Evolutionary conservation across 2,888 invertebrate species (phyloP), one percentile per base, ranked within the genome.

Genomic region (Polymixis flavicincta): DNA sequence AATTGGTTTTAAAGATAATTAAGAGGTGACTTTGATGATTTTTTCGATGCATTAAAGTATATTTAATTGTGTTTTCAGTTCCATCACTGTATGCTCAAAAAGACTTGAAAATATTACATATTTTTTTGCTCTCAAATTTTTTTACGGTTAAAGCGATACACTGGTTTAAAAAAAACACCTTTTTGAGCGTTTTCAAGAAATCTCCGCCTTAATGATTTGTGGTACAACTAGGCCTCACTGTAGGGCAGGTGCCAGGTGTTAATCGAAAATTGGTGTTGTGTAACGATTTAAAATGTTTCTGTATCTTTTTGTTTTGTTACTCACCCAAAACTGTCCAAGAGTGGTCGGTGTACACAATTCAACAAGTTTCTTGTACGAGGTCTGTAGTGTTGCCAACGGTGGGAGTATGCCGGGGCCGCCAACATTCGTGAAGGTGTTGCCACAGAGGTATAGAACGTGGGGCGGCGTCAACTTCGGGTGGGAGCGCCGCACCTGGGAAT

Each of bases 281-380:
- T 4, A 13, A 61, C 4, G 2, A 13, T 67, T 54, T 25, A 8
- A 54, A 57, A n/a, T 54, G 25, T 54, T 19, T n/a, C 17, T 28
- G 17, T n/a, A 28, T 0, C 14, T 28, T 14, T 6, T 37, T 37
- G 6, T 37, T 37, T 25, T 11, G 22, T 17, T 65, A 87, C 92
- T 93, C 70, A 96, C 97, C 96, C 97, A 97, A 90, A 98, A 98
- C 32, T 97, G 96, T 59, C 97, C 95, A 0, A 97, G 95, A 17
- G 97, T 97, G 90, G 98, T 98, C n/a, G 98, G 98, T 45, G 98
- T 97, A 90, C 98, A 98, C 4, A 98, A 93, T 52, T 98, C 98
- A 50, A 97, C 96, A 45, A 99, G 96, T 91, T 98, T 98, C 86
- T 97, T 95, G 92, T 97, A 98, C 0, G 96, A 92, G 1, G 93